Percentiles rank a stretch among this genome's conserved stretches.
Conservation (phyloP, 2,113 vertebrate genomes). For the Otolemur garnettii region DNA sequence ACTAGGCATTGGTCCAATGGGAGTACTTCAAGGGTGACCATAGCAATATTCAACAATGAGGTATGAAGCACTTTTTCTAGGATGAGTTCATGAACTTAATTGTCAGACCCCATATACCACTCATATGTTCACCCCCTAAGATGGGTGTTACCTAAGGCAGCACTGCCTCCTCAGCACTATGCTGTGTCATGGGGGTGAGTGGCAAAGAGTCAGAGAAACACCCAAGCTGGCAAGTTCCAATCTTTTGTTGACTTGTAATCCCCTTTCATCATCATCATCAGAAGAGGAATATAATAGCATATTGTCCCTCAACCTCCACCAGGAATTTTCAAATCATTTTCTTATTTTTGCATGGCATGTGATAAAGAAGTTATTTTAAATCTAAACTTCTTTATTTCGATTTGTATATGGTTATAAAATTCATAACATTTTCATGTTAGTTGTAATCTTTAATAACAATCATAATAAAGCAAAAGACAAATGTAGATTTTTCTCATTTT, state of each 20-base stretch:
- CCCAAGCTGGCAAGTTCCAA: neutral
- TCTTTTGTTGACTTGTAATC: neutral
- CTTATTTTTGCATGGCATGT: neutral
- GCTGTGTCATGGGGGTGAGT: neutral
- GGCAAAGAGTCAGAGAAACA: neutral
- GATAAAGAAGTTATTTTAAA: neutral
- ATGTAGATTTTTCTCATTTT: constrained; percentile 27
- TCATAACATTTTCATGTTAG: neutral
- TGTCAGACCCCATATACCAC: too few species aligned
- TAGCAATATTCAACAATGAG: too few species aligned
- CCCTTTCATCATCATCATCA: neutral
- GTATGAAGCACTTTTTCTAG: too few species aligned
- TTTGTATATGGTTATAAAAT: constrained; percentile 23
- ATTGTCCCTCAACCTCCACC: neutral
- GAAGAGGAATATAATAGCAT: neutral
- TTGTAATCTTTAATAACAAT: constrained; percentile 35
- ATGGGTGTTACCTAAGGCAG: neutral
- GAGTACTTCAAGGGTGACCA: too few species aligned
- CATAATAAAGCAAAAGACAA: neutral
- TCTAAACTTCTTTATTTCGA: neutral
- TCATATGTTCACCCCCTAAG: neutral
- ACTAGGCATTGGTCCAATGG: too few species aligned
- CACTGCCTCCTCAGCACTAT: neutral
- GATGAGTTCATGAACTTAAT: too few species aligned
- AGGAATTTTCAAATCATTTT: neutral